Evolutionary conservation across 2,113 vertebrate species (phyloP).

Genomic region (Mellivora capensis): DNA sequence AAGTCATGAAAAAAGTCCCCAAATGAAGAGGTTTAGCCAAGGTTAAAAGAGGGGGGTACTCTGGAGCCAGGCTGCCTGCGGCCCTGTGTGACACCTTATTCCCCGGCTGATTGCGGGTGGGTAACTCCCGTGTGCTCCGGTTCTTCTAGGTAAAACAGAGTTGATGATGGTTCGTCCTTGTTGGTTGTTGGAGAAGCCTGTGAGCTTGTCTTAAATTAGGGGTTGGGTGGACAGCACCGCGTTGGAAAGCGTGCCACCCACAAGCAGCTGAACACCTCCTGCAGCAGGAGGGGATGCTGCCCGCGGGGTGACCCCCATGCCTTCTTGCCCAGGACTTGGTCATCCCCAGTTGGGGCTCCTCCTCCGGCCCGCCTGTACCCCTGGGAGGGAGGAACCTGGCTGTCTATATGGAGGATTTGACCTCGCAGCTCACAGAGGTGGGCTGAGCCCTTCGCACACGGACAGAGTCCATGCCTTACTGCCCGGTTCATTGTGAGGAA

Average conservation of each 20-base stretch:
- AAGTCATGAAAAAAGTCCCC: neutral
- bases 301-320: neutral
- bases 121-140: fast-evolving
- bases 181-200: neutral
- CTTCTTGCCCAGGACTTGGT: neutral
- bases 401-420: neutral
- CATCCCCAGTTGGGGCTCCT: neutral
- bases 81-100: neutral
- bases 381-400: neutral
- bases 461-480: neutral
- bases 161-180: neutral
- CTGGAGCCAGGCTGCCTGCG: neutral
- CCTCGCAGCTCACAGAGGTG: neutral
- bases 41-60: neutral
- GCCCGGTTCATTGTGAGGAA: neutral
- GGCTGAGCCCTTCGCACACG: neutral
- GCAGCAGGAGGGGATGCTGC: neutral
- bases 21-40: neutral
- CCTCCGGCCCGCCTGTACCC: neutral
- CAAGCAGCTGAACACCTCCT: neutral
- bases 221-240: neutral
- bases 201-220: neutral
- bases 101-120: neutral
- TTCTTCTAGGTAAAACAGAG: neutral
- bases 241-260: neutral